These are phyloP conservation scores for Excalfactoria chinensis DNA, from an alignment of 2,113 vertebrate genomes.

Conservation along the genomic window DNA sequence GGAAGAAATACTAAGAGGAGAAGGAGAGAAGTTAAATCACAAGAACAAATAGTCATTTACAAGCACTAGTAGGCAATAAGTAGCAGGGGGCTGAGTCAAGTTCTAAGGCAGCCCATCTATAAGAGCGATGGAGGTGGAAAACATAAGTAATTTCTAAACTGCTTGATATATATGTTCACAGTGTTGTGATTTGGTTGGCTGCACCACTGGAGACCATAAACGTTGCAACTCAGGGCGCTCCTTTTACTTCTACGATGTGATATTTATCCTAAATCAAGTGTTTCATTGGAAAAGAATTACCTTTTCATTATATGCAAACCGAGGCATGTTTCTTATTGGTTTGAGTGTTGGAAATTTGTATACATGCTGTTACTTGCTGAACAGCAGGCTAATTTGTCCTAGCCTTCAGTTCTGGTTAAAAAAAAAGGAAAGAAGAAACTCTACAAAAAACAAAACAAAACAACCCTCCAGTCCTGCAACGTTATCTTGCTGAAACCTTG, in stretches of 20 bases:
- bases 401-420: background rate
- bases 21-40: constrained; percentile 6
- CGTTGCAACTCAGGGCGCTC: background rate
- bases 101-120: background rate
- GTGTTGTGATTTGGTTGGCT: background rate
- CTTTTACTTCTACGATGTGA: background rate
- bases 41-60: constrained; percentile 12
- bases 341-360: background rate
- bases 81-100: background rate
- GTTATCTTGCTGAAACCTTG: constrained; percentile 40
- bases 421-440: background rate
- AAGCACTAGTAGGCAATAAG: constrained; percentile 33
- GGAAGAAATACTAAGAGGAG: background rate
- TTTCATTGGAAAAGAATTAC: background rate
- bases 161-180: background rate
- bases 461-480: background rate
- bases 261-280: constrained; percentile 7
- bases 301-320: background rate
- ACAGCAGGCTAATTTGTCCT: constrained; percentile 5
- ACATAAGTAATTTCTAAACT: background rate
- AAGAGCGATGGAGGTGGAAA: background rate
- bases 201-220: background rate
- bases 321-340: background rate
- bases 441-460: background rate
- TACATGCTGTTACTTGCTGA: background rate